phyloP scores from a whole-genome alignment of 2,113 vertebrate genomes.

The Struthio camelus region DNA sequence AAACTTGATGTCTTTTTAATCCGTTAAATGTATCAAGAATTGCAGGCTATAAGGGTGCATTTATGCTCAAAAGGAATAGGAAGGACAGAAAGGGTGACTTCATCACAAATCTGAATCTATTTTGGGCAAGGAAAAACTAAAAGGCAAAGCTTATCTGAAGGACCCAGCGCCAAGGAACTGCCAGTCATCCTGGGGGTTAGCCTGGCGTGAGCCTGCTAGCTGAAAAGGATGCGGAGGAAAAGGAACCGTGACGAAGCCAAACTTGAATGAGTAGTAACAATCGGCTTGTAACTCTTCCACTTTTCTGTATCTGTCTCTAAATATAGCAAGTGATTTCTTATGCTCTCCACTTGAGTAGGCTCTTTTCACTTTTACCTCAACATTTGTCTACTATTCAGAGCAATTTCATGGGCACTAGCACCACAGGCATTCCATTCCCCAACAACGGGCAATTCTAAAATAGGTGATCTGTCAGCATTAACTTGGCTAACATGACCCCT shows the following conservation, averaged over 20 bases:
- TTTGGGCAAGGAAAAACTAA: neutral
- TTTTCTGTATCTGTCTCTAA: neutral
- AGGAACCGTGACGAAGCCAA: neutral
- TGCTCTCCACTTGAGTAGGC: neutral
- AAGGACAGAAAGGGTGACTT: constrained; percentile 6
- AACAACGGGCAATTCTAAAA: neutral
- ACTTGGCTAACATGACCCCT: neutral
- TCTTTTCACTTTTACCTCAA: neutral
- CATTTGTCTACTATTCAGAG: neutral
- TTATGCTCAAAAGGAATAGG: neutral
- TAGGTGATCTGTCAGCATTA: rapidly evolving
- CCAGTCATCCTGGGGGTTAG: neutral
- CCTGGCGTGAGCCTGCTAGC: neutral
- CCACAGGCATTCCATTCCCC: neutral
- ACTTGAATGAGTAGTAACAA: neutral
- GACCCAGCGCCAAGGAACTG: neutral
- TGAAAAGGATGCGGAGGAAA: neutral
- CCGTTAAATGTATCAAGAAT: neutral
- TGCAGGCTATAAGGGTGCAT: neutral
- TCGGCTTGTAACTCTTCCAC: neutral
- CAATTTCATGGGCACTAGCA: neutral
- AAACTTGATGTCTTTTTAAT: neutral
- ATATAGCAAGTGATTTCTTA: neutral
- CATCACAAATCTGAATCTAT: neutral
- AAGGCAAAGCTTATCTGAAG: neutral